Conservation (phyloP, 1,140 invertebrate genomes). For the Rhynchophorus ferrugineus region DNA sequence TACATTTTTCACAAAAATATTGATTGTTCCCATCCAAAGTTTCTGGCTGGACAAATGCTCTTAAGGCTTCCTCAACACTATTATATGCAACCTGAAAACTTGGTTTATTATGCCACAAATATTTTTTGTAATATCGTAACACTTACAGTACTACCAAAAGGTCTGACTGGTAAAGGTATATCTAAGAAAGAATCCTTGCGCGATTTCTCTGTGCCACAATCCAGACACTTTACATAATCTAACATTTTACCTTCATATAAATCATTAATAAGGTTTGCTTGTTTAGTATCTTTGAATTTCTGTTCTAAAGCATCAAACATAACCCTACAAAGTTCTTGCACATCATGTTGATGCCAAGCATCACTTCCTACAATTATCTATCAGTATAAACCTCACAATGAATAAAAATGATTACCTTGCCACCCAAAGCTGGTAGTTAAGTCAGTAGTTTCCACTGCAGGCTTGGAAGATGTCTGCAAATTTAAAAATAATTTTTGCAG, state of each 20-base stretch:
- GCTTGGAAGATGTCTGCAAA: conserved; percentile 70
- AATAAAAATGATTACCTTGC: conserved; percentile 49
- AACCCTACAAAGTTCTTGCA: conserved; percentile 66
- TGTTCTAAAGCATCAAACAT: conserved; percentile 90
- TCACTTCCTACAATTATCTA: conserved; percentile 47
- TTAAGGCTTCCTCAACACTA: conserved; percentile 78
- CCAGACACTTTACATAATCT: conserved; percentile 86
- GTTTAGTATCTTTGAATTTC: conserved; percentile 77
- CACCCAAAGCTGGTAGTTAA: conserved; percentile 87
- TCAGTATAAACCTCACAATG: background rate
- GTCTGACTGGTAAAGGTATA: conserved; percentile 79
- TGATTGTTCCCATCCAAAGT: conserved; percentile 80
- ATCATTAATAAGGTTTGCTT: conserved; percentile 74
- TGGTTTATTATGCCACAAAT: background rate
- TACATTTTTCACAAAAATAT: conserved; percentile 83
- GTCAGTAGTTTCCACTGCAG: conserved; percentile 79
- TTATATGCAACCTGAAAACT: conserved; percentile 55
- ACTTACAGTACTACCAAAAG: conserved; percentile 62
- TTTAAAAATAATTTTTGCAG: conserved; percentile 83
- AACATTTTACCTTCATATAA: conserved; percentile 73
- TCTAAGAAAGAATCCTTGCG: conserved; percentile 81
- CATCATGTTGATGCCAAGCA: conserved; percentile 90
- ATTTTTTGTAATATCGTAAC: background rate
- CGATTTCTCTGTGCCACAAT: conserved; percentile 79
- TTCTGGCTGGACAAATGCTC: conserved; percentile 81